phyloP scores from a whole-genome alignment of 2,113 vertebrate genomes.

The Chauna torquata region DNA sequence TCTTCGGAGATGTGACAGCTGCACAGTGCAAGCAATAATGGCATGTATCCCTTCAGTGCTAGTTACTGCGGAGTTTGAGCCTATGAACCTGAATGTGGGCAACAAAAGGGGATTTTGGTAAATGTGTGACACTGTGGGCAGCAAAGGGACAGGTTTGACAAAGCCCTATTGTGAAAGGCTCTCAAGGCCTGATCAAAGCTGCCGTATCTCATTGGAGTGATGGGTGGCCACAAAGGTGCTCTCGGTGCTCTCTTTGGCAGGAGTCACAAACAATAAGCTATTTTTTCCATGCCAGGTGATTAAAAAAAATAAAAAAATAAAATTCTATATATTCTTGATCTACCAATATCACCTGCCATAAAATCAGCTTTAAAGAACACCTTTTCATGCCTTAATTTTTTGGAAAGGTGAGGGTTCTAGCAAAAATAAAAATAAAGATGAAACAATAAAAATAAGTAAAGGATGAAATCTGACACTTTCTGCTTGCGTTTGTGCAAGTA shows the following conservation, averaged over 20 bases:
- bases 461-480: too few relatives aligned
- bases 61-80: conserved; percentile 70
- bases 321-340: conserved; percentile 8
- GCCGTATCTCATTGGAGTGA: conserved; percentile 83
- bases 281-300: conserved; percentile 78
- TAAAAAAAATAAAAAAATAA: too few relatives aligned
- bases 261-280: conserved; percentile 80
- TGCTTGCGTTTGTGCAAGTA: too few relatives aligned
- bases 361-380: conserved; percentile 53
- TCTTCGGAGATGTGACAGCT: conserved; percentile 41
- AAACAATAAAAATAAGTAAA: too few relatives aligned
- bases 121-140: conserved; percentile 48
- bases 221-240: conserved; percentile 82
- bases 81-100: conserved; percentile 8
- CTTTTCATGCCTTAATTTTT: background rate
- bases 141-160: conserved; percentile 61
- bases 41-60: conserved; percentile 11
- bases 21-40: background rate
- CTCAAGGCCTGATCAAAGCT: conserved; percentile 76
- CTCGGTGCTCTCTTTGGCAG: conserved; percentile 81
- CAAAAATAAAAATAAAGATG: too few relatives aligned
- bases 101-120: background rate
- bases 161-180: conserved; percentile 75
- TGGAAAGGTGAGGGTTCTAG: background rate
- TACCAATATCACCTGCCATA: conserved; percentile 40